Evolutionary conservation across 2,888 invertebrate species (phyloP).

Genomic region (Aleiodes testaceus): DNA sequence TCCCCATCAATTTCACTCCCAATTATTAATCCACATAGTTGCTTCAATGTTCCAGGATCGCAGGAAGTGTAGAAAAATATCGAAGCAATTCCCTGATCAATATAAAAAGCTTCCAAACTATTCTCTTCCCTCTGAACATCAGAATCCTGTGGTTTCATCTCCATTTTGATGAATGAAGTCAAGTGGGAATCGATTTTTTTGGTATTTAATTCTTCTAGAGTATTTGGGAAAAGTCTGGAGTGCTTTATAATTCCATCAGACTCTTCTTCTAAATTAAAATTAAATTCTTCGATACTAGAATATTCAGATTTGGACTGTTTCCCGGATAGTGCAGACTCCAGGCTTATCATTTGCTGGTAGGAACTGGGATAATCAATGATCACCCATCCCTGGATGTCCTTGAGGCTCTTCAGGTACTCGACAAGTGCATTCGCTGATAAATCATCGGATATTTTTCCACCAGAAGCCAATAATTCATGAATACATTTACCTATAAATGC

Average conservation of each 20-base stretch:
- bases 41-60: slow-evolving; percentile 75
- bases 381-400: slow-evolving; percentile 77
- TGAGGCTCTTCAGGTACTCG: slow-evolving; percentile 76
- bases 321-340: slow-evolving; percentile 78
- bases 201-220: slow-evolving; percentile 73
- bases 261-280: slow-evolving; percentile 73
- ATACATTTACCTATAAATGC: slow-evolving; percentile 77
- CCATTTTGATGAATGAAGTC: slow-evolving; percentile 76
- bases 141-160: slow-evolving; percentile 65
- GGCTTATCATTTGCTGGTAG: slow-evolving; percentile 76
- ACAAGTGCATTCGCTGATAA: slow-evolving; percentile 77
- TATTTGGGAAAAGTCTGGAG: slow-evolving; percentile 76
- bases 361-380: slow-evolving; percentile 79
- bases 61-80: slow-evolving; percentile 77
- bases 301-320: slow-evolving; percentile 53
- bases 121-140: slow-evolving; percentile 61
- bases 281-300: slow-evolving; percentile 57
- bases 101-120: slow-evolving; percentile 77
- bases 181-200: slow-evolving; percentile 71
- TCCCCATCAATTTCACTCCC: slow-evolving; percentile 72
- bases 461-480: slow-evolving; percentile 75
- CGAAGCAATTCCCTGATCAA: slow-evolving; percentile 76
- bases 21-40: slow-evolving; percentile 74
- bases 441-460: slow-evolving; percentile 76
- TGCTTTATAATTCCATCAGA: slow-evolving; percentile 68